These are phyloP conservation scores for Mastomys coucha DNA, from an alignment of 2,113 vertebrate genomes.

Conservation along the genomic window DNA sequence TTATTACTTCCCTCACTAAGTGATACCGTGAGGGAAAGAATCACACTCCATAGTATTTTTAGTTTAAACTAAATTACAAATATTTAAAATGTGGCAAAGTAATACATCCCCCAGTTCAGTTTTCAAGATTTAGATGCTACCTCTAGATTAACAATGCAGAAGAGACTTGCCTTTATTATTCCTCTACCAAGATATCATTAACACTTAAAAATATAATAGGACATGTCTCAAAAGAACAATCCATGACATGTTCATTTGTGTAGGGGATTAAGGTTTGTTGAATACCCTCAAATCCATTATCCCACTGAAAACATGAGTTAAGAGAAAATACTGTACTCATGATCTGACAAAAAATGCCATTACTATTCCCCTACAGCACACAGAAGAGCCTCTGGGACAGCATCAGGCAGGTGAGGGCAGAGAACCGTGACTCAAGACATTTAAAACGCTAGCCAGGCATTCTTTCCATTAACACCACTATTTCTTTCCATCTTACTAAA, in stretches of 20 bases:
- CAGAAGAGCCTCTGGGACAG: not conserved
- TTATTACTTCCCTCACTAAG: not conserved
- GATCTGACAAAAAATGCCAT: not conserved
- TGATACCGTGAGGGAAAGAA: not conserved
- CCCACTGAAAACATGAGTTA: not conserved
- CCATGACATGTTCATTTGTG: not conserved
- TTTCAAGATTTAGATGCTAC: not conserved
- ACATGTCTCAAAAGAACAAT: constrained; percentile 24
- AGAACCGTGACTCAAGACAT: constrained; percentile 2
- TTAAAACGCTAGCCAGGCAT: not conserved
- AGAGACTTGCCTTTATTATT: not conserved
- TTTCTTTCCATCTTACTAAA: constrained; percentile 36
- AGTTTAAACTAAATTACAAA: constrained; percentile 44
- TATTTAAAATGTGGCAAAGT: not conserved
- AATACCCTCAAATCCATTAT: not conserved
- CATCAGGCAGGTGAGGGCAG: not conserved
- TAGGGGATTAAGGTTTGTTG: no score
- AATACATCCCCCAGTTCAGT: not conserved
- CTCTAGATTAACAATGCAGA: not conserved
- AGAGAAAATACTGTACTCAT: no score
- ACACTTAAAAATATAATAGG: not conserved
- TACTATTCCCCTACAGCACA: not conserved
- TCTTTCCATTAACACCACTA: not conserved
- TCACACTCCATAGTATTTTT: not conserved
- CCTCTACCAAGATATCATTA: not conserved